Conservation (phyloP, 2,113 vertebrate genomes). For the Ceuthmochares aereus region DNA sequence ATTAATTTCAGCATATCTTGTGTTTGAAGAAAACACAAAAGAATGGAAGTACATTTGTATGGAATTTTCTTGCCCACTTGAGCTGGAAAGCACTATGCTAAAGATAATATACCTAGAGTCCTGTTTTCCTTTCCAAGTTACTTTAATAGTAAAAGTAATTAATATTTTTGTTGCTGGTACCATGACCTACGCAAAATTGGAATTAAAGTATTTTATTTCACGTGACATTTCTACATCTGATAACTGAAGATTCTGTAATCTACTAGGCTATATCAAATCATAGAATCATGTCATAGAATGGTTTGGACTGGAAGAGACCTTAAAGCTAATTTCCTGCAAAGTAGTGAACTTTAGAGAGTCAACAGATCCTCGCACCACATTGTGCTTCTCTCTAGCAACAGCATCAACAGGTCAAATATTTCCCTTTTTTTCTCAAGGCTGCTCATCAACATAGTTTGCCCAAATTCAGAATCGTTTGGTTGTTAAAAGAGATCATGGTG, state of each 20-base stretch:
- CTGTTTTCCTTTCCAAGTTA: not conserved
- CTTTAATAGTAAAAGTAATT: not conserved
- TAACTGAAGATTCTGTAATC: not conserved
- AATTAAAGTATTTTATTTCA: not conserved
- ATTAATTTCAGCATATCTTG: not conserved
- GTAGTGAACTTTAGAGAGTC: not conserved
- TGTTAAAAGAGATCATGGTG: not conserved
- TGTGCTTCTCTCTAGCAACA: not conserved
- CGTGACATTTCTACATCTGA: not conserved
- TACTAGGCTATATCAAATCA: not conserved
- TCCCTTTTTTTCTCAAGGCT: not conserved
- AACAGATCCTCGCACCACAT: not conserved
- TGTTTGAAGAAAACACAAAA: not conserved
- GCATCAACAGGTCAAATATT: not conserved
- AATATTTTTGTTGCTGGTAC: not conserved
- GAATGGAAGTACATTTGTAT: not conserved
- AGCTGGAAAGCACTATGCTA: not conserved
- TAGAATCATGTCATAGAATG: no score
- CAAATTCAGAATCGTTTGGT: not conserved
- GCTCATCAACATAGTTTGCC: not conserved
- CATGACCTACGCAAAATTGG: not conserved
- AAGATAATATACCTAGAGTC: not conserved
- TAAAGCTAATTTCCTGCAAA: not conserved
- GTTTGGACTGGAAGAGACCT: no score
- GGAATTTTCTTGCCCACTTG: not conserved